Percentiles rank a stretch among this genome's conserved stretches.
Evolutionary conservation across 2,113 vertebrate genomes (phyloP).

Genomic region (Myrmecobius fasciatus): DNA sequence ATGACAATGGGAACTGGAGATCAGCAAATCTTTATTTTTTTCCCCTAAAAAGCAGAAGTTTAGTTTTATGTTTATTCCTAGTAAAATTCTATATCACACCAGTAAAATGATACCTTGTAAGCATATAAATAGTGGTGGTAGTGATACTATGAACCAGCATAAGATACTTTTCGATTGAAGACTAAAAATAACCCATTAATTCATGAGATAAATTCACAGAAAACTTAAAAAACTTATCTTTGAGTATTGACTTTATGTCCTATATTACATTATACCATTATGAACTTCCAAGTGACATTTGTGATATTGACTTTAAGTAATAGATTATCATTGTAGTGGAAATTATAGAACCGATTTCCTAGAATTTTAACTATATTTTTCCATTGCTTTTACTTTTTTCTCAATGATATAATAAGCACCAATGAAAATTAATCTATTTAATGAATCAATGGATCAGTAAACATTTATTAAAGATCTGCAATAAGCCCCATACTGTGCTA

Average conservation of each 20-base stretch:
- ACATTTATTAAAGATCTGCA: not conserved
- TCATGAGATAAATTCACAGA: not conserved
- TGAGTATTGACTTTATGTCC: not conserved
- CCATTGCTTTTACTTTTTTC: not conserved
- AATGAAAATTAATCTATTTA: not conserved
- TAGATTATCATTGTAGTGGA: not conserved
- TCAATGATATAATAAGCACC: not conserved
- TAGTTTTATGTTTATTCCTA: not conserved
- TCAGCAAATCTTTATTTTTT: not conserved
- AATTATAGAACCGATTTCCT: not conserved
- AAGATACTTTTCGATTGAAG: not conserved
- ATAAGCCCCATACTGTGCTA: not conserved
- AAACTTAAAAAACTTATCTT: not conserved
- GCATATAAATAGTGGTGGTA: not conserved
- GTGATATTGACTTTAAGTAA: not conserved
- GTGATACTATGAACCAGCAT: not conserved
- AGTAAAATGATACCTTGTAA: not conserved
- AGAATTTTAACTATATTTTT: not conserved
- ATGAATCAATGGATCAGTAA: not conserved
- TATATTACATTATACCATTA: not conserved
- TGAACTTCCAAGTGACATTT: not conserved
- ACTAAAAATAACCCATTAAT: not conserved
- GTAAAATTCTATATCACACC: not conserved
- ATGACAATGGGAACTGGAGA: not conserved
- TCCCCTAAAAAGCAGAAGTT: not conserved